A percentile compares a stretch with the other conserved stretches of the same genome.
phyloP scores from a whole-genome alignment of 2,888 invertebrate species.

The Deilephila porcellus region DNA sequence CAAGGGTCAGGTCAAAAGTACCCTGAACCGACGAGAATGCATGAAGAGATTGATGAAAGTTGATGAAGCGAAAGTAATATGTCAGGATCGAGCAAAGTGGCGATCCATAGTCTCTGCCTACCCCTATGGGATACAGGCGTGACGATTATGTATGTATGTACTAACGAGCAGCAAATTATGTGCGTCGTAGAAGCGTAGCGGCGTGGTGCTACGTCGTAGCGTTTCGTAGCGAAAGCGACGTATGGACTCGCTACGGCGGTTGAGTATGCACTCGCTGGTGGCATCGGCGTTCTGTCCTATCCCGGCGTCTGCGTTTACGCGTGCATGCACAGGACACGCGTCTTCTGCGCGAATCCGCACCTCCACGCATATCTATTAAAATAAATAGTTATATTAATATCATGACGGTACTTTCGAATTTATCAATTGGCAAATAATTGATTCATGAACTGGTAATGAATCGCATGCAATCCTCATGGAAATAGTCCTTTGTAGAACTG shows the following conservation, averaged over 20 bases:
- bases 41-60: too few relatives aligned
- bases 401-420: background rate
- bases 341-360: slow-evolving; percentile 35
- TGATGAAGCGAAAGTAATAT: too few relatives aligned
- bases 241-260: background rate
- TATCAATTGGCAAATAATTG: background rate
- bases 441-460: too few relatives aligned
- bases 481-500: too few relatives aligned
- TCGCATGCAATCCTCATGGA: too few relatives aligned
- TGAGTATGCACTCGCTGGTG: background rate
- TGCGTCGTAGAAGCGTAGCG: slow-evolving; percentile 53
- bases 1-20: too few relatives aligned
- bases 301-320: slow-evolving; percentile 24
- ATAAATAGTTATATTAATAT: background rate
- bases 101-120: too few relatives aligned
- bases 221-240: background rate
- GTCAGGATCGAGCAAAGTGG: too few relatives aligned
- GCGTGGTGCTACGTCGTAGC: slow-evolving; percentile 36
- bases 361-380: slow-evolving; percentile 54
- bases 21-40: too few relatives aligned
- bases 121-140: too few relatives aligned
- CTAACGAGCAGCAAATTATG: slow-evolving; percentile 51
- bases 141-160: too few relatives aligned
- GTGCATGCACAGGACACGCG: slow-evolving; percentile 25
- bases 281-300: background rate